These are phyloP conservation scores for Agrochola lychnidis DNA, from an alignment of 2,888 invertebrate species.

Conservation along the genomic window DNA sequence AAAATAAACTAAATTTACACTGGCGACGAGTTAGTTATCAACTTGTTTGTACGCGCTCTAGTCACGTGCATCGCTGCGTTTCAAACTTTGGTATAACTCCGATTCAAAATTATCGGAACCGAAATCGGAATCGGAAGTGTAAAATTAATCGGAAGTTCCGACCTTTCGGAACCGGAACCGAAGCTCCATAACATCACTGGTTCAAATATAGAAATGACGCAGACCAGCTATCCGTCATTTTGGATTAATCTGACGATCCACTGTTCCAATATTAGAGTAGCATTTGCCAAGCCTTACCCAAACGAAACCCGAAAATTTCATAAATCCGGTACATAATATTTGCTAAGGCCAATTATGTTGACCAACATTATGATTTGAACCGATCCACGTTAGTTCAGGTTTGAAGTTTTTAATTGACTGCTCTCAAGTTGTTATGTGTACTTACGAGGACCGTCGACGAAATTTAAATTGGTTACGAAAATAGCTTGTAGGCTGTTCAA, in stretches of 20 bases:
- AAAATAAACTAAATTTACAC: too few relatives aligned
- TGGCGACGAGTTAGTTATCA: too few relatives aligned
- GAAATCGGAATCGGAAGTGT: too few relatives aligned
- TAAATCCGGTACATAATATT: neutral
- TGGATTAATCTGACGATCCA: too few relatives aligned
- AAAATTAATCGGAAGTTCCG: too few relatives aligned
- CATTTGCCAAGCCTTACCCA: neutral
- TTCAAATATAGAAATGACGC: neutral
- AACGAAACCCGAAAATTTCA: neutral
- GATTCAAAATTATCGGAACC: too few relatives aligned
- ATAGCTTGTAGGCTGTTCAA: slow-evolving; percentile 2
- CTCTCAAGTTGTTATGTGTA: slow-evolving; percentile 12
- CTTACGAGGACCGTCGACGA: slow-evolving; percentile 1
- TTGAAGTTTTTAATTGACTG: slow-evolving; percentile 42
- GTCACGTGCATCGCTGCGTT: too few relatives aligned
- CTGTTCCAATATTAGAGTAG: neutral
- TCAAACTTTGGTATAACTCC: too few relatives aligned
- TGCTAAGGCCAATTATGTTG: slow-evolving; percentile 1
- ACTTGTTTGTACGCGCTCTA: too few relatives aligned
- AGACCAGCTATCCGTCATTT: neutral
- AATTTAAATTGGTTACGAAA: slow-evolving; percentile 35
- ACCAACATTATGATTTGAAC: slow-evolving; percentile 6
- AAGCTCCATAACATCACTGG: too few relatives aligned
- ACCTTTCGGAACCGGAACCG: too few relatives aligned
- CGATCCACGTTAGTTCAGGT: neutral